Evolutionary conservation across 2,797 vertebrate species (phyloP), one percentile per base, ranked within the genome.

Genomic region (Neosilurus hyrtlii): DNA sequence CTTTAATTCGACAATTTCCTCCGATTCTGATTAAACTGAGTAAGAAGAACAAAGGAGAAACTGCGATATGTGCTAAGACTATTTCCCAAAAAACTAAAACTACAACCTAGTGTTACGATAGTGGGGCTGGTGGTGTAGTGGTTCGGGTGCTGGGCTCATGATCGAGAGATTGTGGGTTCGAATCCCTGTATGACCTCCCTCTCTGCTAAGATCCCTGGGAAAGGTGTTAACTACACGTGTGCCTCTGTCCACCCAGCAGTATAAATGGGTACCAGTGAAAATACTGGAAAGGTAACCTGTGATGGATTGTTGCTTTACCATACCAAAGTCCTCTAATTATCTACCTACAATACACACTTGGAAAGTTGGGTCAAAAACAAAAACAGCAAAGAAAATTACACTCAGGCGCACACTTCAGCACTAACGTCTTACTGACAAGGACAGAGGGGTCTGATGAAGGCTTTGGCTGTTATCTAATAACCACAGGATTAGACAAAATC

Each of bases 401-500:
- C 35, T 54, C 68, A 43, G 56, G n/a, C 11, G 14, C 65, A 79
- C 37, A 70, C 15, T 65, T 49, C 20, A 57, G 49, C 68, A 66
- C 49, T 57, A 26, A 14, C 20, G 30, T 20, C 56, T 54, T 68
- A 81, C 54, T 22, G n/a, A 43, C 72, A 77, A 70, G 20, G 9
- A 59, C 62, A 65, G 79, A 86, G 79, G 72, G 79, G 72, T 52
- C 76, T 65, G 54, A 83, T 49, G 56, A 75, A 63, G 82, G 66
- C 61, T 43, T 78, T 52, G 75, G 51, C 59, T 74, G 68, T 80
- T 79, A 85, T 80, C 70, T 84, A 80, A 86, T 12, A 20, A 24
- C 72, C 79, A 66, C 35, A 77, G 77, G 67, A 9, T 85, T 83
- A 68, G 68, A 77, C 67, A 63, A 85, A 79, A 81, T 76, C 56